Conservation (phyloP, 2,888 invertebrate genomes). For the Lepidonotus clava region DNA sequence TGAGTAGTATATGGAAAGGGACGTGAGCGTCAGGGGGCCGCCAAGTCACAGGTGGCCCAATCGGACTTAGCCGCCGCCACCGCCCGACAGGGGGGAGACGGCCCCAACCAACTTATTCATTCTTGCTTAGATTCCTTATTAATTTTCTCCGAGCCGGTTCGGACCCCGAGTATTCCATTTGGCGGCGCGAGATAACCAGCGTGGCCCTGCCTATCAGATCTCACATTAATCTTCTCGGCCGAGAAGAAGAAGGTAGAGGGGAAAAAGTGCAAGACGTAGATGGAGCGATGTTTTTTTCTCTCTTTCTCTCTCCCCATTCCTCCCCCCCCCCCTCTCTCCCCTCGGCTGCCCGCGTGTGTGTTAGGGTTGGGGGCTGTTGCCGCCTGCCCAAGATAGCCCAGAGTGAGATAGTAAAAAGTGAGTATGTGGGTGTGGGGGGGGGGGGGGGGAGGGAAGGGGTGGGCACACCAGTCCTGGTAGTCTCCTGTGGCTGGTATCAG, state of each 20-base stretch:
- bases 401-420: too few species aligned
- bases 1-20: conserved; percentile 47
- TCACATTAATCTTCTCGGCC: conserved; percentile 41
- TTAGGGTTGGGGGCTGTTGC: too few species aligned
- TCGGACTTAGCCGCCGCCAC: conserved; percentile 21
- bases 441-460: too few species aligned
- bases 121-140: conserved; percentile 48
- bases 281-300: conserved; percentile 46
- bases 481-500: too few species aligned
- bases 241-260: conserved; percentile 27
- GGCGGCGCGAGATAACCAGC: conserved; percentile 45
- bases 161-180: conserved; percentile 47
- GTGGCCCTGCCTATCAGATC: conserved; percentile 52
- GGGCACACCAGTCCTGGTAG: too few species aligned
- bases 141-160: conserved; percentile 34
- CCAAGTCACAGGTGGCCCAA: conserved; percentile 48
- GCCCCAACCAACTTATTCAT: conserved; percentile 28
- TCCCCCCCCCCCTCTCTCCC: neutral
- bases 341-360: too few species aligned
- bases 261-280: conserved; percentile 26
- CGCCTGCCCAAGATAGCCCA: too few species aligned
- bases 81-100: neutral
- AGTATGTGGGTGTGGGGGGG: too few species aligned
- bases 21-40: neutral
- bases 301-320: neutral